phyloP scores from a whole-genome alignment of 1,140 invertebrate species.

The Teleogryllus occipitalis region DNA sequence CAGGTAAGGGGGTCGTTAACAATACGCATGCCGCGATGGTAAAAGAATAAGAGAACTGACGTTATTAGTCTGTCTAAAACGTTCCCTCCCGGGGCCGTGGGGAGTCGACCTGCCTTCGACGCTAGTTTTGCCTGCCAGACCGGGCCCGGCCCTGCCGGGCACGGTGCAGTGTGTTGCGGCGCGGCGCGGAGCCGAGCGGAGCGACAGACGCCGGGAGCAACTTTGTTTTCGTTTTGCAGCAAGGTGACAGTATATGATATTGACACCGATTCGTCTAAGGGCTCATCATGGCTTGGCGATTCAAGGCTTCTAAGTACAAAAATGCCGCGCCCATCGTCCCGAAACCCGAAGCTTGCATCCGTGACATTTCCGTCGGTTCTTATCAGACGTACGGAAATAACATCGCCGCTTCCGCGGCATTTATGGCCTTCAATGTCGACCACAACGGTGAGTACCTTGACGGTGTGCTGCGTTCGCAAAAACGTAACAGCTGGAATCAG shows the following conservation, averaged over 20 bases:
- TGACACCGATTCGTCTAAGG: background rate
- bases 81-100: too few relatives aligned
- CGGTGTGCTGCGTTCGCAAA: too few relatives aligned
- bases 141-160: too few relatives aligned
- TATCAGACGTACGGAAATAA: constrained; percentile 91
- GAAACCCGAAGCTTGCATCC: constrained; percentile 82
- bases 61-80: too few relatives aligned
- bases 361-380: constrained; percentile 80
- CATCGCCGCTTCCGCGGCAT: constrained; percentile 81
- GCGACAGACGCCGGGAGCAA: background rate
- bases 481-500: too few relatives aligned
- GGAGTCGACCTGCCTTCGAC: too few relatives aligned
- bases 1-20: background rate
- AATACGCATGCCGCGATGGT: too few relatives aligned
- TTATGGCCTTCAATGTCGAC: constrained; percentile 91
- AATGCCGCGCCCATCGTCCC: constrained; percentile 90
- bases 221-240: background rate
- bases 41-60: too few relatives aligned
- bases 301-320: constrained; percentile 95
- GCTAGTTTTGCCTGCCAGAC: background rate
- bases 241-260: background rate
- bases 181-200: background rate
- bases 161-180: background rate
- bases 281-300: constrained; percentile 79
- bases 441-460: constrained; percentile 46